A percentile compares a stretch with the other conserved stretches of the same genome.
These are phyloP conservation scores for Hiodon alosoides DNA, from an alignment of 2,113 vertebrate genomes.

Conservation along the genomic window DNA sequence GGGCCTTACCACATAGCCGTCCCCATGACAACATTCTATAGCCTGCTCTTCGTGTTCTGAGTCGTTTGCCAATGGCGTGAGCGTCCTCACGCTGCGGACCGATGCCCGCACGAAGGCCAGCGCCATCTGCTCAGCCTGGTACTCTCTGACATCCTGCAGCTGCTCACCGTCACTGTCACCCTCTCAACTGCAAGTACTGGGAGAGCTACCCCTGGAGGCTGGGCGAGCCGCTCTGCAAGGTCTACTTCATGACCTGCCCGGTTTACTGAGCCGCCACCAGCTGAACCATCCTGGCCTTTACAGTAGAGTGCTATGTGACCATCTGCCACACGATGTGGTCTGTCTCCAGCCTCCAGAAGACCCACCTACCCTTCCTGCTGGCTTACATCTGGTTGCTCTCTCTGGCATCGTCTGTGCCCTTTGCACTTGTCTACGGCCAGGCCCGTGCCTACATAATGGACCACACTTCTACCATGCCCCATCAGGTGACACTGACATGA, in stretches of 20 bases:
- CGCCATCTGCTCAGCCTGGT: conserved; percentile 62
- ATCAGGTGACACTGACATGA: too few relatives aligned
- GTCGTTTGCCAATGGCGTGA: conserved; percentile 59
- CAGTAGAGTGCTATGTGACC: conserved; percentile 60
- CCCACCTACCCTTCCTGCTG: conserved; percentile 52
- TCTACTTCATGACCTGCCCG: conserved; percentile 67
- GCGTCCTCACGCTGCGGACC: conserved; percentile 56
- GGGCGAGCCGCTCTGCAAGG: conserved; percentile 56
- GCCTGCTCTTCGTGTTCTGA: conserved; percentile 58
- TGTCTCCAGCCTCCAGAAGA: conserved; percentile 54
- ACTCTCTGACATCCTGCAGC: conserved; percentile 55
- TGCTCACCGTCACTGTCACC: conserved; percentile 64
- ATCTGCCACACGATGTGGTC: conserved; percentile 73
- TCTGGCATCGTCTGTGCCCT: conserved; percentile 56
- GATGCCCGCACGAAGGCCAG: conserved; percentile 61
- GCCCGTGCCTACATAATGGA: conserved; percentile 61
- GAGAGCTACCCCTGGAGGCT: conserved; percentile 68
- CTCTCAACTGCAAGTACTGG: conserved; percentile 69
- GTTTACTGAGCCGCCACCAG: conserved; percentile 66
- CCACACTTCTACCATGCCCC: conserved; percentile 56
- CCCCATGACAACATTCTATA: conserved; percentile 48
- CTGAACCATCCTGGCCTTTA: conserved; percentile 68
- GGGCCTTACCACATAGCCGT: conserved; percentile 28
- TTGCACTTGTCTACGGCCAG: conserved; percentile 63
- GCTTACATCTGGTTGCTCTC: conserved; percentile 57